phyloP scores from a whole-genome alignment of 1,140 invertebrate species.

The Apis dorsata region DNA sequence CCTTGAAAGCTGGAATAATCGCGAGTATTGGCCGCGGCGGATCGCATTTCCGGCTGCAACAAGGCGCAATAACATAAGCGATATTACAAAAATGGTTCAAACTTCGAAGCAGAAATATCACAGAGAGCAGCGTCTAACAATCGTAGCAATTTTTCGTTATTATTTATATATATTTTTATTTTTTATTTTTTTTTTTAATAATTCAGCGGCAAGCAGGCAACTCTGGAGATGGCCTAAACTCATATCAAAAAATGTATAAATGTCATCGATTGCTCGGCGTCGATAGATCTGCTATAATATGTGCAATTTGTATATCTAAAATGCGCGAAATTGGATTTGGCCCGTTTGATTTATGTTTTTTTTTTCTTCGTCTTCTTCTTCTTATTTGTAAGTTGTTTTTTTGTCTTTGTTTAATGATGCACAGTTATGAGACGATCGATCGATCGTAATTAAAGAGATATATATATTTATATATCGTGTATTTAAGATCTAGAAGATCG shows the following conservation, averaged over 20 bases:
- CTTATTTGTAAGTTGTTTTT: neutral
- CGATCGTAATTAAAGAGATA: neutral
- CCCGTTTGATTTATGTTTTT: neutral
- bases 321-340: conserved; percentile 14
- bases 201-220: conserved; percentile 74
- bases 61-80: conserved; percentile 18
- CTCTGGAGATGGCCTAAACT: conserved; percentile 81
- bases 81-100: conserved; percentile 8
- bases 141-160: conserved; percentile 28
- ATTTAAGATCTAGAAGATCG: neutral
- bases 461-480: too few relatives aligned
- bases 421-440: conserved; percentile 37
- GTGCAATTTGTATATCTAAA: conserved; percentile 58
- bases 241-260: conserved; percentile 57
- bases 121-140: conserved; percentile 31
- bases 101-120: conserved; percentile 32
- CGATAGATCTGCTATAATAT: conserved; percentile 65
- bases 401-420: conserved; percentile 40
- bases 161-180: neutral
- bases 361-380: neutral
- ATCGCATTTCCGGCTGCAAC: neutral
- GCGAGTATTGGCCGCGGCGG: conserved; percentile 16
- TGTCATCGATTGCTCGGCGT: conserved; percentile 73
- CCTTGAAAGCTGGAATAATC: conserved; percentile 2
- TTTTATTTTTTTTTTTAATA: neutral